These are phyloP conservation scores for Epicauta chinensis DNA, from an alignment of 1,140 invertebrate genomes.

Conservation along the genomic window DNA sequence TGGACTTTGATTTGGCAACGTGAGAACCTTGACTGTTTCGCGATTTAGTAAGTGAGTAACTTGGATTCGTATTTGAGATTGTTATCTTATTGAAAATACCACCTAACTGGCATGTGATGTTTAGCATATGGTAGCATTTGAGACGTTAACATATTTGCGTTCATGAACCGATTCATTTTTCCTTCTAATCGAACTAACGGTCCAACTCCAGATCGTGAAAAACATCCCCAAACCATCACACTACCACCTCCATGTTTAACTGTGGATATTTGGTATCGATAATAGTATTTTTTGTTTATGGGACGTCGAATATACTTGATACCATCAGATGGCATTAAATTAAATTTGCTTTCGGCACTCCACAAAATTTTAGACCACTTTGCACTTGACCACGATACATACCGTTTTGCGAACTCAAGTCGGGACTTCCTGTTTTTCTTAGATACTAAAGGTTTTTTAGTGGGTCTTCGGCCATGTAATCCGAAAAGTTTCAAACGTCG, in stretches of 20 bases:
- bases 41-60: slow-evolving; percentile 23
- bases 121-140: slow-evolving; percentile 23
- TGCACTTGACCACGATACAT: slow-evolving; percentile 15
- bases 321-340: slow-evolving; percentile 28
- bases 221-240: slow-evolving; percentile 23
- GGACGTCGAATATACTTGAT: slow-evolving; percentile 19
- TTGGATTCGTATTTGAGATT: slow-evolving; percentile 29
- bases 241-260: slow-evolving; percentile 24
- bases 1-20: slow-evolving; percentile 31
- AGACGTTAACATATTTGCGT: slow-evolving; percentile 14
- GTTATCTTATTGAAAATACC: slow-evolving; percentile 36
- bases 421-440: too few species aligned
- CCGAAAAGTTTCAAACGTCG: too few species aligned
- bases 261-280: slow-evolving; percentile 19
- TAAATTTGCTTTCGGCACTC: slow-evolving; percentile 25
- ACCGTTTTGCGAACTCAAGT: too few species aligned
- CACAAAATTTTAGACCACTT: slow-evolving; percentile 22
- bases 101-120: slow-evolving; percentile 28
- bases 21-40: slow-evolving; percentile 17
- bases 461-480: too few species aligned
- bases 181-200: not conserved
- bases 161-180: slow-evolving; percentile 5
- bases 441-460: too few species aligned
- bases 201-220: slow-evolving; percentile 9
- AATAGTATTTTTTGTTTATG: slow-evolving; percentile 11